These are phyloP conservation scores for Cinclus cinclus DNA, from an alignment of 2,113 vertebrate genomes.

Conservation along the genomic window DNA sequence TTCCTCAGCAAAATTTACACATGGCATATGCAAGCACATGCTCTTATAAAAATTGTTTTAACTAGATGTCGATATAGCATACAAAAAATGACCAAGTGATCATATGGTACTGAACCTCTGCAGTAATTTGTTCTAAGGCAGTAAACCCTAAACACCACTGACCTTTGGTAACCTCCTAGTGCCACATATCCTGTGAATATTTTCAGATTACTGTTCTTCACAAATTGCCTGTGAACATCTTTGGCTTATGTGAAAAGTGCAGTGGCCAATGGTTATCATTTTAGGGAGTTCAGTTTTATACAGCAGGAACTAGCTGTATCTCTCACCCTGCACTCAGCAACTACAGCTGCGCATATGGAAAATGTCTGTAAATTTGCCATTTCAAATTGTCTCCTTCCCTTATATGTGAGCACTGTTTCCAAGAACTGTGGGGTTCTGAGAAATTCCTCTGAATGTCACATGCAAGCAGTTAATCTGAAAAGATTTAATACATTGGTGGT, in stretches of 20 bases:
- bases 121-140: neutral
- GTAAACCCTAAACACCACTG: neutral
- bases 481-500: neutral
- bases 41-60: neutral
- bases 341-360: neutral
- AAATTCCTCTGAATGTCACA: neutral
- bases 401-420: neutral
- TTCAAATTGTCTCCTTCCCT: neutral
- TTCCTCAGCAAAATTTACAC: neutral
- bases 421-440: neutral
- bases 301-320: neutral
- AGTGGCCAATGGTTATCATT: neutral
- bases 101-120: neutral
- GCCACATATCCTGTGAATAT: neutral
- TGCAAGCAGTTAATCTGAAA: neutral
- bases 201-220: neutral
- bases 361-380: neutral
- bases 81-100: neutral
- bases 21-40: neutral
- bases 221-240: neutral
- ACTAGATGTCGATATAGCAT: neutral
- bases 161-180: neutral
- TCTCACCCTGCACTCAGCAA: neutral
- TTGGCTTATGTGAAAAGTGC: neutral
- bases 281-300: neutral